Conservation (phyloP, 2,888 invertebrate genomes). For the Lycia hirtaria region DNA sequence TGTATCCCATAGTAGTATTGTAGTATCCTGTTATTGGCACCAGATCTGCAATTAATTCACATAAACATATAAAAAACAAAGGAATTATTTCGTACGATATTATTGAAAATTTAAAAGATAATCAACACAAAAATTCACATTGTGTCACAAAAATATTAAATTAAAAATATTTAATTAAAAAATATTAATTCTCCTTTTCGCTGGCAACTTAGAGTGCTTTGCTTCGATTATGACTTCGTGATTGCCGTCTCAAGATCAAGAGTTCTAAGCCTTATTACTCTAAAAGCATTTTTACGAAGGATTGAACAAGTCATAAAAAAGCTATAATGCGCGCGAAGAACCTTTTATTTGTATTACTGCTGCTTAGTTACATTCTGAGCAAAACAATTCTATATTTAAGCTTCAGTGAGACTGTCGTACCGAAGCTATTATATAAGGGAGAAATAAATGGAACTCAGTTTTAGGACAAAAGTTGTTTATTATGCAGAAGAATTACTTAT, state of each 20-base stretch:
- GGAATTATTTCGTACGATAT: too few relatives aligned
- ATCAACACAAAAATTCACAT: background rate
- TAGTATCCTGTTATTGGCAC: too few relatives aligned
- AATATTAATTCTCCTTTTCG: background rate
- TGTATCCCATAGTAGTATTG: too few relatives aligned
- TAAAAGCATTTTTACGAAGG: constrained; percentile 33
- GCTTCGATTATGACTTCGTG: constrained; percentile 21
- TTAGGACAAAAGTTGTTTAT: too few relatives aligned
- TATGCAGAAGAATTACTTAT: too few relatives aligned
- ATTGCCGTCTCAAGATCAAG: constrained; percentile 23
- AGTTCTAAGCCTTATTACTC: constrained; percentile 30
- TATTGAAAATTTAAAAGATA: background rate
- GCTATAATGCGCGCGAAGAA: constrained; percentile 20
- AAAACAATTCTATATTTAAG: background rate
- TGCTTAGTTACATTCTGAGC: constrained; percentile 20
- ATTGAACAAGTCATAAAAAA: constrained; percentile 37
- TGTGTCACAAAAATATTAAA: too few relatives aligned
- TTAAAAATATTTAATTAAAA: constrained; percentile 1
- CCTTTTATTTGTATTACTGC: constrained; percentile 33
- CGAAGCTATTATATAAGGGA: too few relatives aligned
- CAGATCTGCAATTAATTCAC: too few relatives aligned
- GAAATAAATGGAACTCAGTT: too few relatives aligned
- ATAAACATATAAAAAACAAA: too few relatives aligned
- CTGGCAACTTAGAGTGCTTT: background rate
- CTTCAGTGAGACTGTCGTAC: too few relatives aligned